Percentiles rank a stretch among this genome's conserved stretches.
These are phyloP conservation scores for Rhopalosiphum maidis DNA, from an alignment of 1,140 invertebrate species.

Conservation along the genomic window DNA sequence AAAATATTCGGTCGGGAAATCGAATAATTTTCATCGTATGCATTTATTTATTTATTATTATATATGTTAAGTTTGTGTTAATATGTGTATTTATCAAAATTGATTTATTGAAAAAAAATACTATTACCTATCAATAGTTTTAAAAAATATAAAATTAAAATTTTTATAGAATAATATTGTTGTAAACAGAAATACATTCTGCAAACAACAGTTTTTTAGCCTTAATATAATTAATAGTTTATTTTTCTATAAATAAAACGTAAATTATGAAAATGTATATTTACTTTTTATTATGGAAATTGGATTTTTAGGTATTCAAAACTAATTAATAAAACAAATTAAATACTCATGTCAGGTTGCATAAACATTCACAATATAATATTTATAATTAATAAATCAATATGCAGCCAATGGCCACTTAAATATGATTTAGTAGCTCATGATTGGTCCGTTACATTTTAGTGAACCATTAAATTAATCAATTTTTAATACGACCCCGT, in stretches of 20 bases:
- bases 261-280: neutral
- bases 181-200: neutral
- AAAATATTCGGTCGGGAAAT: neutral
- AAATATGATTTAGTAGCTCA: neutral
- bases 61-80: neutral
- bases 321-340: neutral
- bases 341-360: neutral
- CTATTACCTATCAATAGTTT: neutral
- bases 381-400: neutral
- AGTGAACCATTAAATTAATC: neutral
- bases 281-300: neutral
- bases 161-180: neutral
- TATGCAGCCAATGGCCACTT: neutral
- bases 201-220: neutral
- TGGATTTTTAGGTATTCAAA: too few relatives aligned
- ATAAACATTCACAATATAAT: too few relatives aligned
- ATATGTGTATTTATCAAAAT: neutral
- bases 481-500: neutral
- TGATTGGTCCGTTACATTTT: neutral
- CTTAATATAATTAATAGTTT: neutral
- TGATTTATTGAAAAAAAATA: neutral
- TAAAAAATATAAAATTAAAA: neutral
- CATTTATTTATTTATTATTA: neutral
- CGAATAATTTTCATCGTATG: neutral
- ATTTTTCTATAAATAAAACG: neutral